Conservation (phyloP, 64 coral and sea anemone genomes). For the Anthopleura sola region DNA sequence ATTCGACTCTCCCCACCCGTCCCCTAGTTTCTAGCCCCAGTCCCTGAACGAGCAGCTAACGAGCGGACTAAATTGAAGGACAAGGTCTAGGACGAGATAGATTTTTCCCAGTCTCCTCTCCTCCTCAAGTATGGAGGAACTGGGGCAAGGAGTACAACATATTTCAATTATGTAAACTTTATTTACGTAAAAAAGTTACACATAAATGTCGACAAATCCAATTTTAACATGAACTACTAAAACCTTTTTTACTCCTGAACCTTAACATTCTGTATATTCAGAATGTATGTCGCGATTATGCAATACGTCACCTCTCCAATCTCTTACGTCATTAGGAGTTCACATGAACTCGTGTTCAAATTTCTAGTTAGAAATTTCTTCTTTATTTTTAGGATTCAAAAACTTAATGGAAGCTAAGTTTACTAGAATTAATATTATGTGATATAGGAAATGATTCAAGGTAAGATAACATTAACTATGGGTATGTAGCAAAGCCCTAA, state of each 20-base stretch:
- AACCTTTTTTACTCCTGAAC: not conserved
- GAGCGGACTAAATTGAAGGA: no score
- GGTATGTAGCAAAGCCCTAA: not conserved
- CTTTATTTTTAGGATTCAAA: not conserved
- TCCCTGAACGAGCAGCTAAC: no score
- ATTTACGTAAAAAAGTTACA: not conserved
- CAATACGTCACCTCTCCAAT: not conserved
- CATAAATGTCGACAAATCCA: constrained; percentile 7
- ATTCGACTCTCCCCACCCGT: no score
- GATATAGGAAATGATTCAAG: not conserved
- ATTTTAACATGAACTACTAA: not conserved
- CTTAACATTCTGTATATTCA: not conserved
- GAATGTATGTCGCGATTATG: not conserved
- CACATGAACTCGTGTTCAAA: not conserved
- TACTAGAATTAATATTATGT: not conserved
- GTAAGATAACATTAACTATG: not conserved
- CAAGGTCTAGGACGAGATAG: no score
- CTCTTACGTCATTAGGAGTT: not conserved
- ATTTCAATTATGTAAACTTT: not conserved
- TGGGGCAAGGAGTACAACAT: no score
- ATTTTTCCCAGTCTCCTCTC: no score
- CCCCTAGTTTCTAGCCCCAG: no score
- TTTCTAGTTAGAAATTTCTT: not conserved
- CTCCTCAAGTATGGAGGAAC: no score
- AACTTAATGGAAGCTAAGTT: not conserved